Conservation (phyloP, 2,113 vertebrate species). For the Saccopteryx leptura region DNA sequence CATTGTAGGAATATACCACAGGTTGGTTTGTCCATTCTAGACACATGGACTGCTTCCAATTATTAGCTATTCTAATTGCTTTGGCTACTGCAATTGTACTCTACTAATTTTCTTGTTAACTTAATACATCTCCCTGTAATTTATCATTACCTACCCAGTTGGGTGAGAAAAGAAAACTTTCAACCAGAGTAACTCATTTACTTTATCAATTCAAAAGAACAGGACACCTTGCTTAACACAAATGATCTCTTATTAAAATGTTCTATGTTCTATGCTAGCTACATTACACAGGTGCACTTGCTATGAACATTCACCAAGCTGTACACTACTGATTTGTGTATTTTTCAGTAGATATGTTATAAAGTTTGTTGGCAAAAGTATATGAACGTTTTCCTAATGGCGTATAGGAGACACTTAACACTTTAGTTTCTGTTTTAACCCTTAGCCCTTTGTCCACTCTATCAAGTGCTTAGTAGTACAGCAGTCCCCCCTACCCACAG, state of each 20-base stretch:
- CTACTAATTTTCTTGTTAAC: conserved; percentile 35
- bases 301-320: neutral
- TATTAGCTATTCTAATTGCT: conserved; percentile 12
- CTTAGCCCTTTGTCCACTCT: neutral
- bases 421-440: conserved; percentile 50
- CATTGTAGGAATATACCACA: neutral
- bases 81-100: conserved; percentile 3
- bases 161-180: neutral
- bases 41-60: neutral
- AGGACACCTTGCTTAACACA: neutral
- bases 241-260: neutral
- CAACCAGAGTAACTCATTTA: neutral
- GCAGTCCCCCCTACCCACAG: neutral
- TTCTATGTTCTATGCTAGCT: neutral
- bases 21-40: neutral
- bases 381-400: conserved; percentile 1
- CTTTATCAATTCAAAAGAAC: neutral
- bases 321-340: neutral
- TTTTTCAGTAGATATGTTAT: neutral
- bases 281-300: neutral
- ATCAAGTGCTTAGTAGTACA: neutral
- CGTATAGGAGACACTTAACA: conserved; percentile 19
- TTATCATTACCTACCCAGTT: neutral
- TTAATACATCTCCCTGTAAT: neutral
- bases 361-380: neutral